Base-by-base conservation (phyloP, 30 jellyfish, hydroid and myxozoan species). In the Aurelia aurita complex sp. Pacific region DNA sequence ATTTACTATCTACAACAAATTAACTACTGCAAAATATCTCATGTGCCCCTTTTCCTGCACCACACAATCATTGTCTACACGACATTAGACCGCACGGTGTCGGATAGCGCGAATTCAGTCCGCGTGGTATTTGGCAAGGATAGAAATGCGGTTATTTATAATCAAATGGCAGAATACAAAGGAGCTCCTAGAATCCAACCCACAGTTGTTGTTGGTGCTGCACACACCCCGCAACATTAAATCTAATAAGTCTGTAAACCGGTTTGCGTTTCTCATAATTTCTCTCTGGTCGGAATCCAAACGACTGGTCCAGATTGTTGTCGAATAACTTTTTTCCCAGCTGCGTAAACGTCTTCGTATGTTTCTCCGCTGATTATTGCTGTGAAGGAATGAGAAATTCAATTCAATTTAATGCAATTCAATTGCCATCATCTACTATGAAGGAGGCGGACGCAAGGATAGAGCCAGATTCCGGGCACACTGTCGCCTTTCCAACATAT, bases 231-330 rank as follows among this genome's bases (percentile, higher is more conserved):
- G 43, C 57, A 14, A n/a, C 72, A 64, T 42, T 55, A 76, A 29
- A 19, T 7, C 74, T 76, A 53, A 5, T 2, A n/a, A 53, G n/a
- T 4, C 61, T 64, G 53, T 9, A 46, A 7, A 46, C 57, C 57
- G n/a, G 61, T 52, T 16, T 23, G 36, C 29, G 19, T 73, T 66
- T 50, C 77, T 87, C 90, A 88, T 82, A 89, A 76, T 80, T 89
- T 89, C 74, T 94, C 99, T 69, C 94, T 91, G 55, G 97, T 94
- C 52, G 99, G 99, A 33, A 94, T 94, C 99, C 99, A 94, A 7
- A 94, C 99, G 66, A 81, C 66, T 38, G 99, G 99, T 19, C 96
- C 91, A 3, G 97, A 89, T 76, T 94, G 99, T 52, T 94, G 99
- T 52, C 96, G 85, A 81, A 94, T 88, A 50, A 94, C 96, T 50